Base-by-base conservation (phyloP, 2,888 invertebrate genomes). In the Idaea biselata region DNA sequence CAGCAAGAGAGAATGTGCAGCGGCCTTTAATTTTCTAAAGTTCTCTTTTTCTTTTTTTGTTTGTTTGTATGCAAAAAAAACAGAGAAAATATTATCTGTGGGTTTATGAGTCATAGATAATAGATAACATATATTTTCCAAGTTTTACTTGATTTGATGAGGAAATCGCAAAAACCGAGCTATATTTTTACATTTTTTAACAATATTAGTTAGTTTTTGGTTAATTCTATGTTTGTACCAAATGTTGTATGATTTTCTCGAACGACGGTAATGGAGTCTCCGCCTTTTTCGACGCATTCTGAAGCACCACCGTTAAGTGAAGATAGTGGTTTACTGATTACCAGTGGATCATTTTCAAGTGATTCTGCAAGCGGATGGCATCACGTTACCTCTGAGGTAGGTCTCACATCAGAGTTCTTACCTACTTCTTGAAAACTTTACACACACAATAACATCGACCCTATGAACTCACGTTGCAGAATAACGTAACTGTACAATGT, bases 331-430 rank as follows among this genome's bases (percentile, higher is more conserved):
- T 93, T 96, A 77, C 90, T 96, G 74, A 90, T 95, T 80, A 94
- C 94, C 76, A 95, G 95, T 89, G 95, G 95, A 77, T 96, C 96
- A 69, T 94, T 95, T 86, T 96, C 96, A 69, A 96, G 95, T 86
- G 95, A 95, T 85, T 95, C 95, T 76, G 95, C 95, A 73, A 94
- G 94, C 87, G 94, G 93, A 80, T 93, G 94, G 89, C 95, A 94
- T 84, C 94, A 94, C 86, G 93, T 94, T 83, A 93, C 94, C 69
- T 94, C 95, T 78, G 95, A 95, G 93, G 95, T 95, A 88, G 82
- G 84, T 56, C 44, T 11, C 3, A 44, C 0, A 44, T 44, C 11
- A 44, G 44, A 14, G 11, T 44, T 8, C 44, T 14, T 44, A 44
- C 11, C 25, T 1, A 25, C 25, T 25, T 25, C 25, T 44, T 44